Percentiles rank a stretch among this genome's conserved stretches.
These are phyloP conservation scores for Lampris megalopsis DNA, from an alignment of 2,113 vertebrate species.

Conservation along the genomic window DNA sequence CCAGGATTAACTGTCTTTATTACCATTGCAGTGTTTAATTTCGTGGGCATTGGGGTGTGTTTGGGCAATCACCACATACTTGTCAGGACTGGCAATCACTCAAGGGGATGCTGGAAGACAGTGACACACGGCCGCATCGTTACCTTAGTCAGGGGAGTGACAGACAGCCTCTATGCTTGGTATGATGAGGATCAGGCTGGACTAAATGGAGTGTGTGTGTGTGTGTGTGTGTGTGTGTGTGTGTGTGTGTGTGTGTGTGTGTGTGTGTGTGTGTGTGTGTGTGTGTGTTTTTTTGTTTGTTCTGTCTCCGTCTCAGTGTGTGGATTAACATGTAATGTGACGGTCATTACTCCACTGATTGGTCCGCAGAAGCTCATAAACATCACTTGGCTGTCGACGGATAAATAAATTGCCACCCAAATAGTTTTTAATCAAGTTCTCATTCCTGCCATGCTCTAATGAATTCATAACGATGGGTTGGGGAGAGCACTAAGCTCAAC, in stretches of 20 bases:
- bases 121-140: constrained; percentile 68
- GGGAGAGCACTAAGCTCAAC: constrained; percentile 32
- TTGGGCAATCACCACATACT: constrained; percentile 66
- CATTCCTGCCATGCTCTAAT: constrained; percentile 54
- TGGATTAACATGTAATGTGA: constrained; percentile 49
- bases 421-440: constrained; percentile 71
- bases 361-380: constrained; percentile 59
- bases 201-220: constrained; percentile 2
- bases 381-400: constrained; percentile 29
- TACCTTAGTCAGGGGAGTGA: constrained; percentile 42
- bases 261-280: constrained; percentile 17
- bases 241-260: constrained; percentile 19
- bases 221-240: not conserved
- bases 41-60: constrained; percentile 74
- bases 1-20: constrained; percentile 75
- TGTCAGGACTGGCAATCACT: constrained; percentile 79
- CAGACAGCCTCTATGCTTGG: constrained; percentile 37
- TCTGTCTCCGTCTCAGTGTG: not conserved
- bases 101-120: constrained; percentile 77
- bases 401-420: constrained; percentile 51
- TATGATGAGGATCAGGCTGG: constrained; percentile 43
- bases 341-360: constrained; percentile 59
- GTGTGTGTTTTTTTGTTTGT: not conserved
- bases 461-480: constrained; percentile 47
- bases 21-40: constrained; percentile 74